phyloP scores from a whole-genome alignment of 35 echinoderm and acorn worm genomes.

The Eucidaris tribuloides region DNA sequence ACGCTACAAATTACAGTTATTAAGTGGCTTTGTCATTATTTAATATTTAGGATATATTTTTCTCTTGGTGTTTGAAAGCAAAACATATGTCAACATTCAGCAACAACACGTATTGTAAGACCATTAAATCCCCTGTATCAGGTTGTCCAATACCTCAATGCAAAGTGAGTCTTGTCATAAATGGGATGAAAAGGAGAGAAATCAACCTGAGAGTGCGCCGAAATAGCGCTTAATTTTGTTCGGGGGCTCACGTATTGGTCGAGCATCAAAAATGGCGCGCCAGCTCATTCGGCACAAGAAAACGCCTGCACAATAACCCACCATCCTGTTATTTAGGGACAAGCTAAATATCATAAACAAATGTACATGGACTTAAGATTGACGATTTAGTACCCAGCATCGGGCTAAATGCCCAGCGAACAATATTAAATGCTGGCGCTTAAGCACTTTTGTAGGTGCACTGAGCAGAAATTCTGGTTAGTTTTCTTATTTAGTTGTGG shows the following conservation, averaged over 20 bases:
- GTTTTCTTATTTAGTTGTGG: not conserved
- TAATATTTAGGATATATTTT: no score
- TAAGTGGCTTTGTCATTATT: no score
- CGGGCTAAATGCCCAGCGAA: no score
- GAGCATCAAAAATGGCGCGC: not conserved
- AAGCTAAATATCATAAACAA: conserved; percentile 29
- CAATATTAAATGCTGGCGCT: no score
- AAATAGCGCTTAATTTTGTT: no score
- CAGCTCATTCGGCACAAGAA: not conserved
- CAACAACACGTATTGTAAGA: not conserved
- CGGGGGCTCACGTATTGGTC: not conserved
- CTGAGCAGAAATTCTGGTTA: no score
- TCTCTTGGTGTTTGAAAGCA: no score
- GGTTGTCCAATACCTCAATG: conserved; percentile 9
- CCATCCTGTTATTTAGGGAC: not conserved
- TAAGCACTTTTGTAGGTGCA: no score
- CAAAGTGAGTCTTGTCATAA: not conserved
- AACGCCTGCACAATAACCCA: no score
- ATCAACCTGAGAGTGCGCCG: not conserved
- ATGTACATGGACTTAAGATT: conserved; percentile 3
- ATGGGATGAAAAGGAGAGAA: conserved; percentile 5
- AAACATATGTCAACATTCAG: conserved; percentile 2
- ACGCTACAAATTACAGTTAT: no score
- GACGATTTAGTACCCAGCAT: not conserved
- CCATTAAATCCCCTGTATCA: not conserved